Evolutionary conservation across 53 echinoderm and acorn worm species (phyloP).

Genomic region (Arbacia lixula): DNA sequence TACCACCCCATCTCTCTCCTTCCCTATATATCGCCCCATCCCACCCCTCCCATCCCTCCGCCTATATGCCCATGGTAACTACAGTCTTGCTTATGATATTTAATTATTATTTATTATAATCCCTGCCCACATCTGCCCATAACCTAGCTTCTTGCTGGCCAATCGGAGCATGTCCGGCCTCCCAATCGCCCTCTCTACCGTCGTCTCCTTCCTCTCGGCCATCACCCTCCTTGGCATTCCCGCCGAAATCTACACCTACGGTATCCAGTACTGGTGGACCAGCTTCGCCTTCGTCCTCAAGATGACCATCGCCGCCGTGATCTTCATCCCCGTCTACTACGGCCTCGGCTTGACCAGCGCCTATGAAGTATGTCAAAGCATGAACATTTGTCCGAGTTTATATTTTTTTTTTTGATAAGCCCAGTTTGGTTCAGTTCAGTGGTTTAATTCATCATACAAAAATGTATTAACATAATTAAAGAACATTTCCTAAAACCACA

Average conservation of each 20-base stretch:
- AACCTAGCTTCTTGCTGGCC: constrained; percentile 73
- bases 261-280: constrained; percentile 76
- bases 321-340: constrained; percentile 80
- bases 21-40: constrained; percentile 61
- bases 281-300: constrained; percentile 7
- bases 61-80: no score
- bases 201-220: constrained; percentile 79
- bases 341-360: constrained; percentile 67
- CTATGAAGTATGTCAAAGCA: constrained; percentile 78
- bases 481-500: no score
- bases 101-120: no score
- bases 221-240: constrained; percentile 81
- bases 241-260: constrained; percentile 73
- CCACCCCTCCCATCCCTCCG: constrained; percentile 69
- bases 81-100: no score
- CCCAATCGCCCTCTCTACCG: constrained; percentile 77
- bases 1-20: constrained; percentile 72
- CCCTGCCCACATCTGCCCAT: not conserved
- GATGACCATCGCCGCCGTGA: constrained; percentile 30
- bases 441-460: no score
- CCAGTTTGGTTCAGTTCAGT: no score
- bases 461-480: no score
- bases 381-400: no score
- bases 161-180: constrained; percentile 76
- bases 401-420: no score